These are phyloP conservation scores for Antigone vipio DNA, from an alignment of 2,113 vertebrate genomes.

Conservation along the genomic window DNA sequence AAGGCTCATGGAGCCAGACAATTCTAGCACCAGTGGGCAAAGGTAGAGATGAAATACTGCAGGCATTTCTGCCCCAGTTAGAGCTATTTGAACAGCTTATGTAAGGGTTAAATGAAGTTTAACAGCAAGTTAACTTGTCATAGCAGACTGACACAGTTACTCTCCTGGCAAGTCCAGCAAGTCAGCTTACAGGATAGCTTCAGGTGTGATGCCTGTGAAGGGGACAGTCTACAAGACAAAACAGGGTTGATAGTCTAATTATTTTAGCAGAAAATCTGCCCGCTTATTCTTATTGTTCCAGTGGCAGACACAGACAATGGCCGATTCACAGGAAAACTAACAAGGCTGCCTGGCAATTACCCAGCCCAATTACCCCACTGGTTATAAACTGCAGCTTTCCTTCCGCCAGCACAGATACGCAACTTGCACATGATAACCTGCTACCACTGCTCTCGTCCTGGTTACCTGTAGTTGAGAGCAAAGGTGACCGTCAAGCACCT, in stretches of 20 bases:
- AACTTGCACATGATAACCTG: neutral
- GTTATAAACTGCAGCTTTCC: neutral
- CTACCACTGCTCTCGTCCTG: neutral
- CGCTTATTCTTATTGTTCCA: neutral
- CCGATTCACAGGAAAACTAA: neutral
- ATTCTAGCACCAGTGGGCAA: neutral
- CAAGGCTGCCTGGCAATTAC: neutral
- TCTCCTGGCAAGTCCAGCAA: neutral
- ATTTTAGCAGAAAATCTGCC: conserved; percentile 1
- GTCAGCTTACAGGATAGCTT: neutral
- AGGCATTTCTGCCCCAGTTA: neutral
- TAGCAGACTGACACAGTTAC: neutral
- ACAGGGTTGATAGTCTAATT: neutral
- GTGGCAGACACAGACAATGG: neutral
- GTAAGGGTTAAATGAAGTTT: neutral
- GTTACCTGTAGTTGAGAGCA: neutral
- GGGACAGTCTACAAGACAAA: neutral
- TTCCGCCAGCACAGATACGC: fast-evolving
- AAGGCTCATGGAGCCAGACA: neutral
- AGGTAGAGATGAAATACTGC: neutral
- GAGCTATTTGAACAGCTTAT: neutral
- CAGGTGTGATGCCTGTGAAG: neutral
- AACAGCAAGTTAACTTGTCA: neutral
- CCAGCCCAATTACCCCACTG: neutral
- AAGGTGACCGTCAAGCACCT: neutral